Evolutionary conservation across 2,888 invertebrate genomes (phyloP).

Genomic region (Eupithecia centaureata): DNA sequence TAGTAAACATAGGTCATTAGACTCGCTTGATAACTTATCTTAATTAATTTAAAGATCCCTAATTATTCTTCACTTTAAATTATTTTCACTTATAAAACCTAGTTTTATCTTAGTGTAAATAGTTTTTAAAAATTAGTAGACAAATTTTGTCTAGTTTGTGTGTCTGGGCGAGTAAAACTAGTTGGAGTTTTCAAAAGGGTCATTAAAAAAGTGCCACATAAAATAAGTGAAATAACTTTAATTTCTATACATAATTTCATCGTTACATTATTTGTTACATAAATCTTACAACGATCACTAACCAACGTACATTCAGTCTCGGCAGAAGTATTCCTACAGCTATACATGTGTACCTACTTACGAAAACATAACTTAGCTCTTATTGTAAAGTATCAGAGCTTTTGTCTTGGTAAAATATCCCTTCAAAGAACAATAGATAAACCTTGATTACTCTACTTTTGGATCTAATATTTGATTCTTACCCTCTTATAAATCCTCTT

Average conservation of each 20-base stretch:
- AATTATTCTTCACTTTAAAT: neutral
- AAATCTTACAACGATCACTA: constrained; percentile 47
- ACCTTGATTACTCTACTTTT: neutral
- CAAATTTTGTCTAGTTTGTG: too few species aligned
- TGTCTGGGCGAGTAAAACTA: too few species aligned
- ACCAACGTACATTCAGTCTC: constrained; percentile 49
- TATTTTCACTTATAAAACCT: neutral
- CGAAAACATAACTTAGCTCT: neutral
- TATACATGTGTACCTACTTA: neutral
- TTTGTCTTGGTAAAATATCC: neutral
- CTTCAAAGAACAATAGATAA: neutral
- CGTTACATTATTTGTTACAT: neutral
- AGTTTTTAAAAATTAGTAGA: too few species aligned
- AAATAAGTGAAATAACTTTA: neutral
- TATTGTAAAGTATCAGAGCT: neutral
- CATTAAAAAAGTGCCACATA: neutral
- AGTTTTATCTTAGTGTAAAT: too few species aligned
- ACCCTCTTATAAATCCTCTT: too few species aligned
- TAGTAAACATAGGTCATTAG: neutral
- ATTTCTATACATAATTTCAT: constrained; percentile 1
- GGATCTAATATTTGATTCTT: too few species aligned
- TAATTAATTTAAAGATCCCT: neutral
- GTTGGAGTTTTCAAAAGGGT: neutral
- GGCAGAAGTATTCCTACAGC: constrained; percentile 21
- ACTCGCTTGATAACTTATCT: neutral